Percentiles rank a stretch among this genome's conserved stretches.
Conservation (phyloP, 2,888 invertebrate species). For the Brenthis ino region DNA sequence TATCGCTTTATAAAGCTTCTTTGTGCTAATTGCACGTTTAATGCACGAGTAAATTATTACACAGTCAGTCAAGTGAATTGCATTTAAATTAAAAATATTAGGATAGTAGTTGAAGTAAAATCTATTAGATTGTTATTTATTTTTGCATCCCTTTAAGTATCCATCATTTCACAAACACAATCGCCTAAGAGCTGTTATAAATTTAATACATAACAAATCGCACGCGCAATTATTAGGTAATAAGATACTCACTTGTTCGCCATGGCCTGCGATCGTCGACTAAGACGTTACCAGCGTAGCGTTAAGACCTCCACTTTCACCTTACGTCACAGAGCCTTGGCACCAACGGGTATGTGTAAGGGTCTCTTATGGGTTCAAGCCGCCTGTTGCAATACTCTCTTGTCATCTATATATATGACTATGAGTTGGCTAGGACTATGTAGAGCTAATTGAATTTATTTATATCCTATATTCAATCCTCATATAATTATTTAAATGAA, state of each 20-base stretch:
- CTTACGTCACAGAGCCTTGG: constrained; percentile 75
- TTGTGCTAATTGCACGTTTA: too few relatives aligned
- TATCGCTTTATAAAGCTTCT: too few relatives aligned
- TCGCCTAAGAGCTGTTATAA: not conserved
- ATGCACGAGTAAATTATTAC: too few relatives aligned
- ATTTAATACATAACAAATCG: constrained; percentile 23
- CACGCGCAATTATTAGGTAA: constrained; percentile 25
- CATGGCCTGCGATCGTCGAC: constrained; percentile 40
- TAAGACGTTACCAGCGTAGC: constrained; percentile 47
- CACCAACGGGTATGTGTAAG: constrained; percentile 49
- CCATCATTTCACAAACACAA: not conserved
- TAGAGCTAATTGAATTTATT: not conserved
- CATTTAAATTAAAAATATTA: too few relatives aligned
- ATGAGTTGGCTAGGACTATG: not conserved
- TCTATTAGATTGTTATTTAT: not conserved
- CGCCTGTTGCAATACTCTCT: constrained; percentile 21
- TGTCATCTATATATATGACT: not conserved
- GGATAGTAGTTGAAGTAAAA: too few relatives aligned
- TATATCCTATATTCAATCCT: too few relatives aligned
- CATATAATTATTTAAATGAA: too few relatives aligned
- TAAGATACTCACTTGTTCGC: constrained; percentile 45
- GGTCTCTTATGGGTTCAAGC: constrained; percentile 27
- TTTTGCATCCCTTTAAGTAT: not conserved
- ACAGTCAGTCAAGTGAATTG: too few relatives aligned
- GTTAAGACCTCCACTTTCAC: constrained; percentile 63